Evolutionary conservation across 2,797 vertebrate genomes (phyloP).

Genomic region (Notamacropus eugenii): DNA sequence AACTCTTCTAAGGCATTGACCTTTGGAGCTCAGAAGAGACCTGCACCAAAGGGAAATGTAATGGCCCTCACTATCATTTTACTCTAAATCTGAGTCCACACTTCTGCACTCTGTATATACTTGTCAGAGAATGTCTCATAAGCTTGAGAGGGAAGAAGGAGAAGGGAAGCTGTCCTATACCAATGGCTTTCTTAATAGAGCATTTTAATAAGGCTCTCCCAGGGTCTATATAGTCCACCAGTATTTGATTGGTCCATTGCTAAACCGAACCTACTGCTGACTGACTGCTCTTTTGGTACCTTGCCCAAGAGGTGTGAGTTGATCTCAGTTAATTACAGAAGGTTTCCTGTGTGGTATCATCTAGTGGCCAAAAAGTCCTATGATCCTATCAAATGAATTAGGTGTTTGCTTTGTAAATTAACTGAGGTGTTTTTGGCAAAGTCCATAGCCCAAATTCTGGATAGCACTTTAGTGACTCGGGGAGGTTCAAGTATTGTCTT

Average conservation of each 20-base stretch:
- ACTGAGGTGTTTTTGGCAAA: neutral
- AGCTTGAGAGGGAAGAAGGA: neutral
- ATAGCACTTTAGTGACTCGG: neutral
- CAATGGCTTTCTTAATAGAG: neutral
- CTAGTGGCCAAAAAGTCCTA: neutral
- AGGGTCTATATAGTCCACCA: neutral
- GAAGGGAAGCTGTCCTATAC: neutral
- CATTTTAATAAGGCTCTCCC: neutral
- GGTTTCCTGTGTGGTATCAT: neutral
- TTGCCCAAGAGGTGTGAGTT: neutral
- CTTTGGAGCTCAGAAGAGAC: neutral
- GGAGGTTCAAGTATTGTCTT: neutral
- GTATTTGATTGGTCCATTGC: neutral
- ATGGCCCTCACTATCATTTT: neutral
- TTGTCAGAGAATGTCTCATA: neutral
- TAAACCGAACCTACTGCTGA: neutral
- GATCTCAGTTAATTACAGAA: neutral
- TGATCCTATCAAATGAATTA: neutral
- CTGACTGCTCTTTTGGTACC: neutral
- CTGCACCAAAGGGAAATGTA: neutral
- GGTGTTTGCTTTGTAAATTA: neutral
- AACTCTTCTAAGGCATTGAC: neutral
- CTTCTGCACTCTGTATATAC: neutral
- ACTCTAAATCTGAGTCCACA: neutral
- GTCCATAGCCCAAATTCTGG: neutral